Percentiles rank a stretch among this genome's conserved stretches.
Conservation (phyloP, 2,113 vertebrate species). For the Excalfactoria chinensis region DNA sequence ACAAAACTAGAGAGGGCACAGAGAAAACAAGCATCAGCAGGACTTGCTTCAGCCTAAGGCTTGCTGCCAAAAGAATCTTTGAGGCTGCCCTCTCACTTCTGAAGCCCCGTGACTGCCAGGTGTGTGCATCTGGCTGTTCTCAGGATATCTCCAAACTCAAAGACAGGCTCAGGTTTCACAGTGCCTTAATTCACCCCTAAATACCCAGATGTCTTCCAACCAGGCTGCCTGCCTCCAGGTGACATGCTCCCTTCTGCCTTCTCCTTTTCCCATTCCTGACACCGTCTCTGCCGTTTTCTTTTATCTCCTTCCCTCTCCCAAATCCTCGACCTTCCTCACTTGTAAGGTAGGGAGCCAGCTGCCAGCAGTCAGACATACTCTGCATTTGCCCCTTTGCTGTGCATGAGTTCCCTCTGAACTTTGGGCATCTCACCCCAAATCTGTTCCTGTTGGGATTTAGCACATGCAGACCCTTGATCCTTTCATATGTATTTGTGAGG, state of each 20-base stretch:
- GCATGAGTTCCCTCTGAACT: background rate
- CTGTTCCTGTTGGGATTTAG: constrained; percentile 29
- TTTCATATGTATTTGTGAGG: constrained; percentile 55
- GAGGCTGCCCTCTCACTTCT: background rate
- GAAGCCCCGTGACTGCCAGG: background rate
- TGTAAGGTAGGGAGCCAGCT: background rate
- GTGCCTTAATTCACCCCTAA: background rate
- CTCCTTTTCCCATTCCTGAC: background rate
- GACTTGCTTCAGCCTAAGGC: background rate
- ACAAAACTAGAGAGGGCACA: background rate
- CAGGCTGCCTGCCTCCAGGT: background rate
- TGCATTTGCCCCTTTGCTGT: background rate
- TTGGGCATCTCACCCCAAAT: background rate
- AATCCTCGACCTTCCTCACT: background rate
- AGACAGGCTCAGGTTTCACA: background rate
- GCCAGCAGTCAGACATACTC: background rate
- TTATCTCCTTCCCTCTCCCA: background rate
- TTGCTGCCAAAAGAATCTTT: background rate
- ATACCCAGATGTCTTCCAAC: background rate
- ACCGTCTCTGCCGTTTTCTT: background rate
- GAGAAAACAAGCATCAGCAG: background rate
- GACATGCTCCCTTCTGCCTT: background rate
- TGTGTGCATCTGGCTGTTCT: background rate
- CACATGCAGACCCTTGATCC: constrained; percentile 67
- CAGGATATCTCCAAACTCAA: background rate